phyloP scores from a whole-genome alignment of 2,797 vertebrate genomes.

The Sebastes glaucus region DNA sequence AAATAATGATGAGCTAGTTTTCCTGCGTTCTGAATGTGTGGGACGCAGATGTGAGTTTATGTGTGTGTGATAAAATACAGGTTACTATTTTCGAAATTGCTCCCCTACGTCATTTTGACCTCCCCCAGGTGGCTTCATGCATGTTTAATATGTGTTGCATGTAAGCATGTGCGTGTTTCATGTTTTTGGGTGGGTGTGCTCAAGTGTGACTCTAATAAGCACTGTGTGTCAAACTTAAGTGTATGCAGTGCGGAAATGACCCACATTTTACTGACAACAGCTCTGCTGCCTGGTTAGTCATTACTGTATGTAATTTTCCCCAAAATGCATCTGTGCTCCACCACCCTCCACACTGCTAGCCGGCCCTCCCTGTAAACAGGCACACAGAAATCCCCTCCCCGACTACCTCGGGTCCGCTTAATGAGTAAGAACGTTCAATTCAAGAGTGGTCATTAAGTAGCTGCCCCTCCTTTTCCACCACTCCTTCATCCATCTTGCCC shows the following conservation, averaged over 20 bases:
- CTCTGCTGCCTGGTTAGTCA: conserved; percentile 42
- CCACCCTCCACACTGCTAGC: conserved; percentile 4
- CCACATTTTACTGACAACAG: conserved; percentile 57
- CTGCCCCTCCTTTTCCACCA: neutral
- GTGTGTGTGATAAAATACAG: conserved; percentile 44
- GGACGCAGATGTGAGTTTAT: conserved; percentile 45
- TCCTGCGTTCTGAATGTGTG: conserved; percentile 8
- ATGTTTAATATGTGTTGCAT: conserved; percentile 53
- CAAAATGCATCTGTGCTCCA: conserved; percentile 56
- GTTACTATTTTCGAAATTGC: conserved; percentile 35
- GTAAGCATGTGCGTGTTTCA: conserved; percentile 30
- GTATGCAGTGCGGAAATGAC: conserved; percentile 56
- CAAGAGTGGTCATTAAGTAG: conserved; percentile 33
- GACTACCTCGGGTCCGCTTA: neutral
- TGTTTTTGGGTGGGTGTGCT: conserved; percentile 28
- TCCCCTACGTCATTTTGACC: conserved; percentile 24
- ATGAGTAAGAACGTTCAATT: conserved; percentile 17
- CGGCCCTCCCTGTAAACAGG: conserved; percentile 12
- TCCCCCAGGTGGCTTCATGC: conserved; percentile 42
- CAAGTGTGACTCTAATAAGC: conserved; percentile 62
- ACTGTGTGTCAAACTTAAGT: conserved; percentile 54
- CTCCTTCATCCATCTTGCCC: conserved; percentile 3
- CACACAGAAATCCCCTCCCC: conserved; percentile 8
- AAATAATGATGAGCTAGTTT: conserved; percentile 35
- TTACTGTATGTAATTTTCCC: conserved; percentile 64